Conservation (phyloP, 1,140 invertebrate genomes). For the Saxidomus purpurata region DNA sequence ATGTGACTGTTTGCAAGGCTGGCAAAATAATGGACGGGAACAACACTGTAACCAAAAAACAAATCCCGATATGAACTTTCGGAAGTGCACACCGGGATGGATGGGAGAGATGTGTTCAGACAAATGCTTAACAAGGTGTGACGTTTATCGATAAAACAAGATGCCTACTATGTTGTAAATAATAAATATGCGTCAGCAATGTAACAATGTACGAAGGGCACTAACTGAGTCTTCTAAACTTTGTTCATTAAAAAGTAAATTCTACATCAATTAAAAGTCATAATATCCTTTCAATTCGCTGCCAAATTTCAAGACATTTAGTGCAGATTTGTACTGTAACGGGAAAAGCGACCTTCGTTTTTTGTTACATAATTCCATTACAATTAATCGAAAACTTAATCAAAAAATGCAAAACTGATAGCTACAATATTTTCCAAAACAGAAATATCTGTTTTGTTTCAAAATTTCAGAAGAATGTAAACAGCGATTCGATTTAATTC, state of each 20-base stretch:
- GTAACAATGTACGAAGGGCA: too few relatives aligned
- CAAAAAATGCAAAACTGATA: too few relatives aligned
- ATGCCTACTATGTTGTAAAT: not conserved
- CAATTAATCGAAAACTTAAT: too few relatives aligned
- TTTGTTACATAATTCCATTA: too few relatives aligned
- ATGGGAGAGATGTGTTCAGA: not conserved
- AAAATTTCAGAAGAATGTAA: too few relatives aligned
- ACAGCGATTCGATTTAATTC: too few relatives aligned
- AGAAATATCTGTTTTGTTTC: too few relatives aligned
- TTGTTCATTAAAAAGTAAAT: not conserved
- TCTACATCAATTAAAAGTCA: not conserved
- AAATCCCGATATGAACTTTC: not conserved
- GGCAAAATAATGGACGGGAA: not conserved
- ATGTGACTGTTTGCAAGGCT: constrained; percentile 1
- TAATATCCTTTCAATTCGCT: not conserved
- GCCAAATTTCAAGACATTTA: not conserved
- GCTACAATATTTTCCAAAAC: too few relatives aligned
- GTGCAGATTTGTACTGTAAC: too few relatives aligned
- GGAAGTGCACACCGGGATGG: not conserved
- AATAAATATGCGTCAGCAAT: not conserved
- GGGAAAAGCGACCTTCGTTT: too few relatives aligned
- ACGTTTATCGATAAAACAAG: too few relatives aligned
- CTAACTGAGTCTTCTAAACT: too few relatives aligned
- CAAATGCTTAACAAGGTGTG: not conserved
- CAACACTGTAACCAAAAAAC: not conserved